Evolutionary conservation across 1,140 invertebrate genomes (phyloP).

Genomic region (Akabosia matsudoensis): DNA sequence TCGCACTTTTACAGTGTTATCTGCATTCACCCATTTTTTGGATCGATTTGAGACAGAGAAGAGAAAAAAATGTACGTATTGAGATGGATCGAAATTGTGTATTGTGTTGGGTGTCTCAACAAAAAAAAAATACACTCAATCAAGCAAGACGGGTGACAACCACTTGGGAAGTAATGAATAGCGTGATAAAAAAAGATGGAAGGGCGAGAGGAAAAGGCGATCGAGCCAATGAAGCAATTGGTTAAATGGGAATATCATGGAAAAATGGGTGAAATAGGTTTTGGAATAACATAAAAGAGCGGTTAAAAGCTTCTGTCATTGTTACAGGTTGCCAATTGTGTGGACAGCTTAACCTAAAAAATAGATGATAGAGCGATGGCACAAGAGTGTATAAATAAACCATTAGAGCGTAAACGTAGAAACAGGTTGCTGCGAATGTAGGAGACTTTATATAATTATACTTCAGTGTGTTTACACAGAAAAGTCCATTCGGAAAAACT

Average conservation of each 20-base stretch:
- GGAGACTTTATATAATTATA: too few relatives aligned
- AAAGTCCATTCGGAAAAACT: too few relatives aligned
- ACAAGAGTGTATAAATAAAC: too few relatives aligned
- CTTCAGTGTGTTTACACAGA: too few relatives aligned
- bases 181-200: neutral
- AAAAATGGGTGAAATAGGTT: too few relatives aligned
- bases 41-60: neutral
- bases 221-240: neutral
- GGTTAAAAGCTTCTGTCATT: too few relatives aligned
- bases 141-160: neutral
- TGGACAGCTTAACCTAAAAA: too few relatives aligned
- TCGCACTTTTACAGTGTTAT: neutral
- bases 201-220: neutral
- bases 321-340: too few relatives aligned
- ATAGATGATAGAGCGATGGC: too few relatives aligned
- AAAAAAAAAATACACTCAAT: neutral
- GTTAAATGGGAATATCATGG: neutral
- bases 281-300: too few relatives aligned
- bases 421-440: too few relatives aligned
- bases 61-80: neutral
- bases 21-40: neutral
- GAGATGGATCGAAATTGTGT: neutral
- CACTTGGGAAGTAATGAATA: neutral
- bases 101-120: neutral
- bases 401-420: too few relatives aligned